Evolutionary conservation across 2,113 vertebrate genomes (phyloP).

Genomic region (Entomyzon cyanotis): DNA sequence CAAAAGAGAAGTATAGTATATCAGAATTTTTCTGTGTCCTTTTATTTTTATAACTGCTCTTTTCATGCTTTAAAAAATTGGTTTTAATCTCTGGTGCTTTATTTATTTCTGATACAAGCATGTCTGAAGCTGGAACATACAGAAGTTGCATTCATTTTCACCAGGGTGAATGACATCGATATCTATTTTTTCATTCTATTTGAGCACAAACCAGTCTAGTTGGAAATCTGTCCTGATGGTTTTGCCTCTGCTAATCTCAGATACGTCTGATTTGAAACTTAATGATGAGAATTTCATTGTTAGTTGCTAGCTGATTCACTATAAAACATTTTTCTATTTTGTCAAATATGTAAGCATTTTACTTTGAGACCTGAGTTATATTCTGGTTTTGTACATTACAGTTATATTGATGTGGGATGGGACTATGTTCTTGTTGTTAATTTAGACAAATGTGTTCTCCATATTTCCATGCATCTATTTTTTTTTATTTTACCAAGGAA

Average conservation of each 20-base stretch:
- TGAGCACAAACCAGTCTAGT: neutral
- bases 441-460: neutral
- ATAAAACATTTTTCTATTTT: neutral
- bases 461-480: neutral
- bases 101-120: neutral
- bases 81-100: neutral
- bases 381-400: neutral
- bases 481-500: neutral
- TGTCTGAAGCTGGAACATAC: neutral
- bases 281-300: neutral
- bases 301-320: neutral
- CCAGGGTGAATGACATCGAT: neutral
- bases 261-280: neutral
- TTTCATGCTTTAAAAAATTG: neutral
- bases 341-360: neutral
- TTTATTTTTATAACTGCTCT: neutral
- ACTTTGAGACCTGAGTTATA: neutral
- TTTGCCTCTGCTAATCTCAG: neutral
- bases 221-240: neutral
- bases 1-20: neutral
- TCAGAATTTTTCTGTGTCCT: neutral
- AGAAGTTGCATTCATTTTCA: neutral
- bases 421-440: neutral
- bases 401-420: neutral
- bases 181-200: neutral